Evolutionary conservation across 2,888 invertebrate genomes (phyloP), one percentile per base, ranked within the genome.

Genomic region (Amphipyra tragopoginis): DNA sequence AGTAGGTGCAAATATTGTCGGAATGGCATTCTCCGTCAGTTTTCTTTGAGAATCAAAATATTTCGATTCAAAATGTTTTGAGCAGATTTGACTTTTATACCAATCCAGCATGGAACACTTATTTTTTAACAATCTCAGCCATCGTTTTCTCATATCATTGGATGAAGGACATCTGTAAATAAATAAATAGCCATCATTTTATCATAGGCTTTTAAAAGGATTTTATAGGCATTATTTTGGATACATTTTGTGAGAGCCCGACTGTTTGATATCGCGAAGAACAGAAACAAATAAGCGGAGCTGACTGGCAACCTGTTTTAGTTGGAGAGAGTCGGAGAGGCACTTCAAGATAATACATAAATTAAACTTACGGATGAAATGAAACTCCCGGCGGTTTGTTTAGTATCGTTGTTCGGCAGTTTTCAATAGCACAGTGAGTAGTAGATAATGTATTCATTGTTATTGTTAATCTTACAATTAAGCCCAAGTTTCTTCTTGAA

Each of bases 11-110:
- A 93, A 94, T 51, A 93, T 49, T 39, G 92, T 91, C 21, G 94
- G 94, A 36, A 94, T 64, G 29, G 94, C 93, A 84, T 83, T 85
- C 0, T 87, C 85, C 49, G 83, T 90, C 0, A 94, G 78, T 74
- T 73, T 91, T 65, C 87, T 86, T 51, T 89, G 86, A 0, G 85
- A 66, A 77, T 93, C 91, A 80, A 93, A 89, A 77, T 80, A 89
- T 72, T 88, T 92, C 5, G 81, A 66, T 67, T 93, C 93, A 81
- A 94, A 94, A 80, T 93, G 93, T 66, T 83, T 91, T 0, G 93
- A 93, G 61, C 94, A 94, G 51, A 94, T 90, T 74, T 82, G 89
- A 65, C 92, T 93, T 77, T 81, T 90, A 5, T 74, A 59, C 92
- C 91, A 93, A 66, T 94, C 92, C 40, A 94, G 73, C 43, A 84